phyloP scores from a whole-genome alignment of 2,113 vertebrate species.

The Engraulis encrasicolus region DNA sequence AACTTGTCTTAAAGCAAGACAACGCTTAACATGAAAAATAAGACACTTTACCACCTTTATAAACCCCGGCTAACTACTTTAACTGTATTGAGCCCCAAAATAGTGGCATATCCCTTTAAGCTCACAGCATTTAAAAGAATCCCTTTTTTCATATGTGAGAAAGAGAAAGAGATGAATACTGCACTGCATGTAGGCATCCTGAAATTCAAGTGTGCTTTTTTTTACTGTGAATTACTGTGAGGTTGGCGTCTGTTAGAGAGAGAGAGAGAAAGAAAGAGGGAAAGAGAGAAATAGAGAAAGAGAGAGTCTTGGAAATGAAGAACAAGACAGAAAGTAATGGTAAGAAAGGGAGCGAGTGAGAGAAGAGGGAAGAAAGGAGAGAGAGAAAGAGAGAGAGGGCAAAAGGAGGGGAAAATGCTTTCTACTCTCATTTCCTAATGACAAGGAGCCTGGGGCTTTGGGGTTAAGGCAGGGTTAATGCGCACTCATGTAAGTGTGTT shows the following conservation, averaged over 20 bases:
- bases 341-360: not conserved
- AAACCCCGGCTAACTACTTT: no score
- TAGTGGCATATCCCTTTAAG: no score
- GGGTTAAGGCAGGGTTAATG: slow-evolving; percentile 44
- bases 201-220: not conserved
- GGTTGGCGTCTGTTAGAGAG: no score
- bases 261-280: not conserved
- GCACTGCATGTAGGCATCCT: not conserved
- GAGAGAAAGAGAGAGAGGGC: not conserved
- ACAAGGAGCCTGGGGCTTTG: slow-evolving; percentile 22
- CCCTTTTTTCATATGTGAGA: not conserved
- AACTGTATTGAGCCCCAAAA: no score
- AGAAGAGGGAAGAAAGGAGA: not conserved
- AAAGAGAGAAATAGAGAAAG: not conserved
- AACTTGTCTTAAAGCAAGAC: no score
- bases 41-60: no score
- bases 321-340: no score
- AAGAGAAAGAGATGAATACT: not conserved
- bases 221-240: not conserved
- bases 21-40: no score
- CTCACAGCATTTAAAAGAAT: no score
- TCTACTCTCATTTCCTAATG: slow-evolving; percentile 8
- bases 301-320: no score
- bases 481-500: slow-evolving; percentile 35
- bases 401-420: not conserved